A percentile compares a stretch with the other conserved stretches of the same genome.
phyloP scores from a whole-genome alignment of 2,113 vertebrate genomes.

The Aptenodytes forsteri region DNA sequence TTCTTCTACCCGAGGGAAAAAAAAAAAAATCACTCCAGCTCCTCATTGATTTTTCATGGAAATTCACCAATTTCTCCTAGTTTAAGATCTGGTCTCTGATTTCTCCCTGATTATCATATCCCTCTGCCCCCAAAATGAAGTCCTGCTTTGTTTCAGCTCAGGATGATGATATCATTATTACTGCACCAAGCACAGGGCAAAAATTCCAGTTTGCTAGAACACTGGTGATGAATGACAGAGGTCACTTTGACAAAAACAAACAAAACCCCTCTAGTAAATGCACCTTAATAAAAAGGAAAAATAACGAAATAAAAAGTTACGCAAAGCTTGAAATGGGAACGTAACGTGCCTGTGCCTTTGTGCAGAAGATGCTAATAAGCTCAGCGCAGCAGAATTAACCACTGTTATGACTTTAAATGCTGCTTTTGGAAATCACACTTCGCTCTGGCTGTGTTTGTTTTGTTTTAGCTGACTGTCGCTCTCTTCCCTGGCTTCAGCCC shows the following conservation, averaged over 20 bases:
- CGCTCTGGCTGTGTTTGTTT: rapidly evolving
- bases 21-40: neutral
- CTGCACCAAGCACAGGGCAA: neutral
- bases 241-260: neutral
- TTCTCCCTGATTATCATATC: constrained; percentile 9
- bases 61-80: neutral
- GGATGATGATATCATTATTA: neutral
- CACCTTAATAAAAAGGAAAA: neutral
- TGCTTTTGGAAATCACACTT: neutral
- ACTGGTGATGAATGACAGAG: neutral
- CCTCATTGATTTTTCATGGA: constrained; percentile 48
- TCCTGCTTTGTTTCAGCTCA: constrained; percentile 7
- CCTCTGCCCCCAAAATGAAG: neutral
- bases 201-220: neutral
- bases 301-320: neutral
- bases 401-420: neutral
- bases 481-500: neutral
- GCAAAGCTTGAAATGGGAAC: neutral
- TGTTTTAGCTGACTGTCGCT: neutral
- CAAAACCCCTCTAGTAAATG: rapidly evolving
- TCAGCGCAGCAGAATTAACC: neutral
- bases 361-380: neutral
- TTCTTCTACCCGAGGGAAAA: neutral
- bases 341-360: neutral
- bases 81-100: constrained; percentile 12